These are phyloP conservation scores for Linyphia triangularis DNA, from an alignment of 2,888 invertebrate genomes.

Conservation along the genomic window DNA sequence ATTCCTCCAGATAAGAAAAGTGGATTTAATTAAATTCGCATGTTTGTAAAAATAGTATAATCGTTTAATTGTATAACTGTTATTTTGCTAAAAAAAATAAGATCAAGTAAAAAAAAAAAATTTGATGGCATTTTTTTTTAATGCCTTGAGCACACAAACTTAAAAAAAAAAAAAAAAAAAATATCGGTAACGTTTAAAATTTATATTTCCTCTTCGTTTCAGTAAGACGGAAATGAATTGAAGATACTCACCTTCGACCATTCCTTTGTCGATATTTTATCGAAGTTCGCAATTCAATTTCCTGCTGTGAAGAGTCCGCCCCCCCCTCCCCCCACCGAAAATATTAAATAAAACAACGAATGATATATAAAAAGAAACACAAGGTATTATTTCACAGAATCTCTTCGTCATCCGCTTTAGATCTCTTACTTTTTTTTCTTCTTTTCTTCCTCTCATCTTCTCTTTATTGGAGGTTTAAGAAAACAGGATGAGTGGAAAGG, in stretches of 20 bases:
- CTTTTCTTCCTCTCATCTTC: no score
- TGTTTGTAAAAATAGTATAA: no score
- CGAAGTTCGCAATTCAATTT: slow-evolving; percentile 72
- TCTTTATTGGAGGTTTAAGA: slow-evolving; percentile 31
- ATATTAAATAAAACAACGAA: slow-evolving; percentile 54
- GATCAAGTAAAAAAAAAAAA: no score
- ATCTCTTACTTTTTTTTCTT: slow-evolving; percentile 29
- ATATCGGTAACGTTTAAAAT: background rate
- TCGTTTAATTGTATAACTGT: no score
- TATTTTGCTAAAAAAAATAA: no score
- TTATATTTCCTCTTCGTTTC: background rate
- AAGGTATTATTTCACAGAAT: slow-evolving; percentile 55
- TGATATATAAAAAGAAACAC: slow-evolving; percentile 14
- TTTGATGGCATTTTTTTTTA: no score
- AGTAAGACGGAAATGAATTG: slow-evolving; percentile 65
- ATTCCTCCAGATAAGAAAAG: no score
- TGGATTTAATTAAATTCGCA: no score
- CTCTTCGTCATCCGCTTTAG: background rate
- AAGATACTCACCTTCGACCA: slow-evolving; percentile 60
- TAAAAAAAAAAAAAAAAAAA: slow-evolving; percentile 2
- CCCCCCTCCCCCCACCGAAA: no score
- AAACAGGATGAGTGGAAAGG: slow-evolving; percentile 48
- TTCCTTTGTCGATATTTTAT: slow-evolving; percentile 15
- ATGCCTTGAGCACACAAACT: no score
- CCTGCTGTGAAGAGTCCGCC: slow-evolving; percentile 40